Conservation (phyloP, 1,140 invertebrate genomes). For the Kradibia gibbosae region DNA sequence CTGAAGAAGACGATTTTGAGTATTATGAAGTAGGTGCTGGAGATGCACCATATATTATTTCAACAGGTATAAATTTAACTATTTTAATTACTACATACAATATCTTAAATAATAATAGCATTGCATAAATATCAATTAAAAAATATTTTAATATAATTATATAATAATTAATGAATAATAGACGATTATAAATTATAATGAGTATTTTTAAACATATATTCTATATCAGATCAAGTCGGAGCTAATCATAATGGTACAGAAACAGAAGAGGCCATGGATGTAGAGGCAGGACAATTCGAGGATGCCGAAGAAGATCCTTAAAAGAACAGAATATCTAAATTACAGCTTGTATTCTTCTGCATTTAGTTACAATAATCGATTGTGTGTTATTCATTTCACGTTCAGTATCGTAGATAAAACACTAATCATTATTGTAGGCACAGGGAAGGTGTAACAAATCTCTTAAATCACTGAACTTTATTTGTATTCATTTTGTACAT, state of each 20-base stretch:
- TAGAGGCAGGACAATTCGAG: constrained; percentile 75
- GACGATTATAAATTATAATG: too few relatives aligned
- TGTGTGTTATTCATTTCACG: constrained; percentile 48
- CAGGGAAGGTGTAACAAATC: constrained; percentile 49
- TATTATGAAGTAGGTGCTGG: constrained; percentile 64
- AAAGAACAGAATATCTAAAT: constrained; percentile 42
- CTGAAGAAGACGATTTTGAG: constrained; percentile 69
- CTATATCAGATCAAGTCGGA: constrained; percentile 61
- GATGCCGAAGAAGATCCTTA: constrained; percentile 74
- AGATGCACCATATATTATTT: constrained; percentile 64
- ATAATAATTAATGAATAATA: too few relatives aligned
- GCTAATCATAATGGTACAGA: constrained; percentile 64
- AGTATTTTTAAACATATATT: background rate
- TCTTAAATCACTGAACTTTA: constrained; percentile 58
- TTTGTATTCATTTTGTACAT: constrained; percentile 71
- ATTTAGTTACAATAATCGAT: constrained; percentile 65
- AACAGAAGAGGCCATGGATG: constrained; percentile 69
- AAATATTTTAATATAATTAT: too few relatives aligned
- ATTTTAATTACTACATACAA: too few relatives aligned
- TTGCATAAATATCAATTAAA: too few relatives aligned
- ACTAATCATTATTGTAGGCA: constrained; percentile 42
- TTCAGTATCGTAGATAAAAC: constrained; percentile 39
- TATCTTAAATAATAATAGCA: too few relatives aligned
- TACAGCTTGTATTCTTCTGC: constrained; percentile 58
- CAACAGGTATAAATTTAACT: constrained; percentile 58